phyloP scores from a whole-genome alignment of 2,888 invertebrate species.

The Tenodera sinensis region DNA sequence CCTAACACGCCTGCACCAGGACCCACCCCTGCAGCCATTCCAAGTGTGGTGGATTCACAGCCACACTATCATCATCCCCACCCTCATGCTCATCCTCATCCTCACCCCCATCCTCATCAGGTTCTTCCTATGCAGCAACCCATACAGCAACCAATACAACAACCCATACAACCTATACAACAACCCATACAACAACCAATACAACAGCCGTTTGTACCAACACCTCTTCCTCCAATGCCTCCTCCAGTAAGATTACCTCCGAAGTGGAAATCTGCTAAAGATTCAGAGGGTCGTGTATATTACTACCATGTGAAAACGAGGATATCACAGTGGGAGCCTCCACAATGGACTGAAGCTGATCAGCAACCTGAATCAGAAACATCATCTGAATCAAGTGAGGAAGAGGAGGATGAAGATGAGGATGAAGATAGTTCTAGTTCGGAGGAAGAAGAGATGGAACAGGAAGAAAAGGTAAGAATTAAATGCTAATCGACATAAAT shows the following conservation, averaged over 20 bases:
- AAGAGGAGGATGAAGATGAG: constrained; percentile 36
- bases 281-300: constrained; percentile 79
- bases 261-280: constrained; percentile 83
- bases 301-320: constrained; percentile 84
- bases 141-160: constrained; percentile 16
- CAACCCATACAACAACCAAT: constrained; percentile 19
- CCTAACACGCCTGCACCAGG: neutral
- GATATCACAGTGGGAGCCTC: constrained; percentile 77
- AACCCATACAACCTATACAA: constrained; percentile 16
- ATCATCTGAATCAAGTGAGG: constrained; percentile 23
- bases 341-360: constrained; percentile 43
- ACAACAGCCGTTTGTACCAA: constrained; percentile 22
- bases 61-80: constrained; percentile 25
- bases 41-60: neutral
- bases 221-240: constrained; percentile 27
- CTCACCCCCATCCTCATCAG: constrained; percentile 13
- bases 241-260: constrained; percentile 67
- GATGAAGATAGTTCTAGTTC: constrained; percentile 36
- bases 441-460: constrained; percentile 37
- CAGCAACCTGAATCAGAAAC: constrained; percentile 27
- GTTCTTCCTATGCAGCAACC: constrained; percentile 23
- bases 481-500: too few relatives aligned
- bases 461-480: constrained; percentile 39
- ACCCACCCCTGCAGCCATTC: neutral
- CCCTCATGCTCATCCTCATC: constrained; percentile 27